A percentile compares a stretch with the other conserved stretches of the same genome.
These are phyloP conservation scores for Callipepla californica DNA, from an alignment of 2,113 vertebrate species.

Conservation along the genomic window DNA sequence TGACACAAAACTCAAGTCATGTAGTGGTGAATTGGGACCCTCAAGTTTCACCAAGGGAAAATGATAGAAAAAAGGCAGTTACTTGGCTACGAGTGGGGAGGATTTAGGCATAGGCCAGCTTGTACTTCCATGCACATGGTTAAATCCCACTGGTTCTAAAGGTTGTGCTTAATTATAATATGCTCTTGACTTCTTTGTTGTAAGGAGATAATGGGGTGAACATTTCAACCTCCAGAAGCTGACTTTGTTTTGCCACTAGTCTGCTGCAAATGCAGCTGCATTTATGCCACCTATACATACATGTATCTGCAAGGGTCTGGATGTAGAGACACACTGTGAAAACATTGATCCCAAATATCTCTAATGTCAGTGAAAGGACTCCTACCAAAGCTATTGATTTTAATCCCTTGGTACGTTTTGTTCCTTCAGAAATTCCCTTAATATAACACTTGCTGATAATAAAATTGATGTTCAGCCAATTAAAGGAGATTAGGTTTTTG, in stretches of 20 bases:
- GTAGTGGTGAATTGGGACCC: background rate
- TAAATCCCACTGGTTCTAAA: background rate
- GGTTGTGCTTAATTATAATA: background rate
- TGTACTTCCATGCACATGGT: background rate
- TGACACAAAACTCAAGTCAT: background rate
- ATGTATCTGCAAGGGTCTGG: background rate
- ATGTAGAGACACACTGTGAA: background rate
- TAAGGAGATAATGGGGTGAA: background rate
- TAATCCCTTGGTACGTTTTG: background rate
- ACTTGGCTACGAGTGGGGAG: fast-evolving
- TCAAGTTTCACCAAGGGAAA: background rate
- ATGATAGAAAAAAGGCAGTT: background rate
- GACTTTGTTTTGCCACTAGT: background rate
- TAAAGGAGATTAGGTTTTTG: background rate
- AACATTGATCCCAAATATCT: background rate
- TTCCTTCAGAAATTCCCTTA: background rate
- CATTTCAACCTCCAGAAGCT: background rate
- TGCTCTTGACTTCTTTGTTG: background rate
- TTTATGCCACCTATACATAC: background rate
- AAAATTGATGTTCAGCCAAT: background rate
- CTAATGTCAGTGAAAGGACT: background rate
- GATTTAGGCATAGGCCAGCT: background rate
- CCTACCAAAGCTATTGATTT: background rate
- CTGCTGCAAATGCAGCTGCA: background rate
- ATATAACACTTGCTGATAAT: background rate